phyloP scores from a whole-genome alignment of 1,140 invertebrate genomes.

The Sminthurinus signatus region DNA sequence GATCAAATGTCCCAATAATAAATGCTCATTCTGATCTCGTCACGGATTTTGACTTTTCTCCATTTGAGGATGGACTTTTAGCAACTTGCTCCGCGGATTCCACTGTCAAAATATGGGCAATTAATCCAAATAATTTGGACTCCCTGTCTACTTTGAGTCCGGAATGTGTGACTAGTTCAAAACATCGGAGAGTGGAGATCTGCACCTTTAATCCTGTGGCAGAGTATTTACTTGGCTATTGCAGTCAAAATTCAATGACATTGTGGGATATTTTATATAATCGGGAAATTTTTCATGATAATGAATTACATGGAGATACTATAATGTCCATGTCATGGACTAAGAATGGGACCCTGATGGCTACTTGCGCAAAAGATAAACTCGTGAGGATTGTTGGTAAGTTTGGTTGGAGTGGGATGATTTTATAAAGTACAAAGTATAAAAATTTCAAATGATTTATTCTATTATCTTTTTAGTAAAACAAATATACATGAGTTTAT shows the following conservation, averaged over 20 bases:
- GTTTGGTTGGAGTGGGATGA: too few relatives aligned
- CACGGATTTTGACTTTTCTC: slow-evolving; percentile 91
- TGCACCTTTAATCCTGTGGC: slow-evolving; percentile 79
- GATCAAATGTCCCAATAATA: slow-evolving; percentile 25
- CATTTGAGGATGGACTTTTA: slow-evolving; percentile 84
- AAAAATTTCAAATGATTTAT: too few relatives aligned
- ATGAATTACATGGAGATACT: slow-evolving; percentile 69
- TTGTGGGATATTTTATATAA: slow-evolving; percentile 78
- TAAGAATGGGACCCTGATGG: slow-evolving; percentile 66
- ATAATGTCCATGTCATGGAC: slow-evolving; percentile 81
- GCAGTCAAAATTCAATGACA: slow-evolving; percentile 70
- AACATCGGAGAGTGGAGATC: slow-evolving; percentile 73
- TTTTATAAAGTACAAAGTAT: too few relatives aligned
- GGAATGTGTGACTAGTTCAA: slow-evolving; percentile 71
- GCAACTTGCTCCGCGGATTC: slow-evolving; percentile 87
- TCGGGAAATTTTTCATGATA: slow-evolving; percentile 64
- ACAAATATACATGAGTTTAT: too few relatives aligned
- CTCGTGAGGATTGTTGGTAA: slow-evolving; percentile 67
- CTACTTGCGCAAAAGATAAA: slow-evolving; percentile 74
- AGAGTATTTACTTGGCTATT: slow-evolving; percentile 76
- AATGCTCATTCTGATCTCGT: slow-evolving; percentile 71
- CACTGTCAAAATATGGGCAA: slow-evolving; percentile 52
- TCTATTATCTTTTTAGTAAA: too few relatives aligned
- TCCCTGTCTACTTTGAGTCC: slow-evolving; percentile 33
- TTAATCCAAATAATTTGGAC: slow-evolving; percentile 22